Percentiles rank a stretch among this genome's conserved stretches.
phyloP scores from a whole-genome alignment of 2,113 vertebrate species.

The Tragulus kanchil region DNA sequence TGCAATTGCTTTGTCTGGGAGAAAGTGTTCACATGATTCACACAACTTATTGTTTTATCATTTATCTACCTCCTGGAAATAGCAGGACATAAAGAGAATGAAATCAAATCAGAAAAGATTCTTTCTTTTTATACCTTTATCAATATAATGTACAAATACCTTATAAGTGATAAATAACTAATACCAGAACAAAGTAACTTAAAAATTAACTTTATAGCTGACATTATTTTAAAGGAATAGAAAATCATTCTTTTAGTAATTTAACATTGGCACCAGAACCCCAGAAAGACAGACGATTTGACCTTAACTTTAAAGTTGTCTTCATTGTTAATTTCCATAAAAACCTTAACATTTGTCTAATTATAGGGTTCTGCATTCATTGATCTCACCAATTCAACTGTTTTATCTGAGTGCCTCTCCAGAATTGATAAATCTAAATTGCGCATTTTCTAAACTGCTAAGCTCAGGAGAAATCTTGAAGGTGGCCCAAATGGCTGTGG shows the following conservation, averaged over 20 bases:
- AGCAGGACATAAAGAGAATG: slow-evolving; percentile 74
- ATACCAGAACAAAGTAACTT: slow-evolving; percentile 57
- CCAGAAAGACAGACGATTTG: slow-evolving; percentile 70
- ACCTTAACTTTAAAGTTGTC: slow-evolving; percentile 79
- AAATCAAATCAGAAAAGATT: too few relatives aligned
- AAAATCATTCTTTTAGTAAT: slow-evolving; percentile 72
- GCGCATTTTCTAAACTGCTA: slow-evolving; percentile 87
- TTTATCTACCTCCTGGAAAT: slow-evolving; percentile 72
- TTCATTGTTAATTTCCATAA: slow-evolving; percentile 65
- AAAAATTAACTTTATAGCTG: slow-evolving; percentile 71
- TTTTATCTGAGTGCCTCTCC: slow-evolving; percentile 86
- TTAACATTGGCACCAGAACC: slow-evolving; percentile 70
- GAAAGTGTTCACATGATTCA: slow-evolving; percentile 67
- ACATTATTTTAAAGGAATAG: slow-evolving; percentile 75
- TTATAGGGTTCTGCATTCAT: slow-evolving; percentile 82
- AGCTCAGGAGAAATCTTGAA: slow-evolving; percentile 84
- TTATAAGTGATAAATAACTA: slow-evolving; percentile 70
- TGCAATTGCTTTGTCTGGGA: slow-evolving; percentile 65
- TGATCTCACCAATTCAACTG: slow-evolving; percentile 87
- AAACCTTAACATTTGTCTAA: slow-evolving; percentile 75
- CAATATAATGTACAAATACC: slow-evolving; percentile 58
- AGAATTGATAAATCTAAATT: slow-evolving; percentile 89
- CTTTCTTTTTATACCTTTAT: too few relatives aligned
- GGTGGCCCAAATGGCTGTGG: slow-evolving; percentile 81
- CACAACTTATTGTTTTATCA: slow-evolving; percentile 72